These are phyloP conservation scores for Drosophila prosaltans DNA, from an alignment of 1,140 invertebrate species.

Conservation along the genomic window DNA sequence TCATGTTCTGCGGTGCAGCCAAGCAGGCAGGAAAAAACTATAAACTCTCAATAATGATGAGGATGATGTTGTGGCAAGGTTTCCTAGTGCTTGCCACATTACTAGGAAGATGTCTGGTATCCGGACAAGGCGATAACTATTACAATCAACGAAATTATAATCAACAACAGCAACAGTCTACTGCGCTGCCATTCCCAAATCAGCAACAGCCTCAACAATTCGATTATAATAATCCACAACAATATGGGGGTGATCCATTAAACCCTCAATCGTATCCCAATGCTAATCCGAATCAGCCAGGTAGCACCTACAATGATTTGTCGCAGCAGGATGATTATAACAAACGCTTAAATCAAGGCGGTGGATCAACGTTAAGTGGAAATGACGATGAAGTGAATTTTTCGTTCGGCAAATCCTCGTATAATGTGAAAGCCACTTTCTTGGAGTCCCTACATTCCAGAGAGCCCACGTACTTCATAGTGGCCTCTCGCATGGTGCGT, in stretches of 20 bases:
- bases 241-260: constrained; percentile 20
- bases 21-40: constrained; percentile 14
- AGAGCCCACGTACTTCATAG: constrained; percentile 90
- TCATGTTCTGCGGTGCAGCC: constrained; percentile 24
- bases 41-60: background rate
- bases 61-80: constrained; percentile 59
- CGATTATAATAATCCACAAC: constrained; percentile 26
- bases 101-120: constrained; percentile 18
- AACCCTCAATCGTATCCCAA: constrained; percentile 33
- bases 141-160: constrained; percentile 57
- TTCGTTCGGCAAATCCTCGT: constrained; percentile 65
- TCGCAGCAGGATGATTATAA: constrained; percentile 57
- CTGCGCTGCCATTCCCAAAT: constrained; percentile 33
- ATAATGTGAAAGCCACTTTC: constrained; percentile 70
- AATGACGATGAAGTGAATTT: constrained; percentile 59
- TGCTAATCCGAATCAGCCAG: constrained; percentile 49
- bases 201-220: constrained; percentile 42
- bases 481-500: constrained; percentile 92
- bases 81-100: constrained; percentile 48
- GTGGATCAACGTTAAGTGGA: background rate
- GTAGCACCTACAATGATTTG: constrained; percentile 60
- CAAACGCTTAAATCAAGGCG: constrained; percentile 41
- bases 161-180: constrained; percentile 35
- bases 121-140: constrained; percentile 56
- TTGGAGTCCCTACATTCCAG: constrained; percentile 67